Conservation (phyloP, 2,113 vertebrate species). For the Pteronura brasiliensis region DNA sequence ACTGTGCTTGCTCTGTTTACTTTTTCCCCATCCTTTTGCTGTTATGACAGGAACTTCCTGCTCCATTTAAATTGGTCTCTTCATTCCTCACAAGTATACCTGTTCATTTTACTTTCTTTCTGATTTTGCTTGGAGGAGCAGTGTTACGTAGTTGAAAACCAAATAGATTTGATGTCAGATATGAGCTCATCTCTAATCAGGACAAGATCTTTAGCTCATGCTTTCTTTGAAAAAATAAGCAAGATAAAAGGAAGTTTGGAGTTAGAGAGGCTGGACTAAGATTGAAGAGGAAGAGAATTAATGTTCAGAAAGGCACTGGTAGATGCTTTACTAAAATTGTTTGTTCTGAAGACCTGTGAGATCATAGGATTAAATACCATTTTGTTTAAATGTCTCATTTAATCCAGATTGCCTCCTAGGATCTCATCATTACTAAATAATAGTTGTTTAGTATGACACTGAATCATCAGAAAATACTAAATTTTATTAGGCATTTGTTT, state of each 20-base stretch:
- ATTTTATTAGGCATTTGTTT: background rate
- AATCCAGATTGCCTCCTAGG: background rate
- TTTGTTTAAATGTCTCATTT: background rate
- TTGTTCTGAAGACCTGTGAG: background rate
- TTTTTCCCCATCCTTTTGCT: background rate
- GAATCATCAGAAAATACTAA: background rate
- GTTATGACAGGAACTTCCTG: background rate
- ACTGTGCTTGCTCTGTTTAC: background rate
- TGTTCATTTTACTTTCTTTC: background rate
- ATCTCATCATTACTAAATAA: background rate
- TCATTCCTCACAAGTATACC: background rate
- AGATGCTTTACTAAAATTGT: background rate
- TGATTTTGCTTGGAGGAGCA: background rate
- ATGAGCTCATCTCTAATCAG: background rate
- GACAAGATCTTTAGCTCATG: background rate
- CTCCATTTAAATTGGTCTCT: background rate
- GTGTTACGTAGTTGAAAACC: background rate
- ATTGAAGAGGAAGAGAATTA: conserved; percentile 8
- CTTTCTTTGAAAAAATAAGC: background rate
- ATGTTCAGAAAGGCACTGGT: background rate
- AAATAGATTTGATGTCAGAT: background rate
- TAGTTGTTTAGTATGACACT: background rate
- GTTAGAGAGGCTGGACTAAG: background rate
- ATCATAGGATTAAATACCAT: background rate
- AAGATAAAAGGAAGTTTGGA: background rate